A percentile compares a stretch with the other conserved stretches of the same genome.
Evolutionary conservation across 2,888 invertebrate genomes (phyloP).

Genomic region (Drosophila prolongata): DNA sequence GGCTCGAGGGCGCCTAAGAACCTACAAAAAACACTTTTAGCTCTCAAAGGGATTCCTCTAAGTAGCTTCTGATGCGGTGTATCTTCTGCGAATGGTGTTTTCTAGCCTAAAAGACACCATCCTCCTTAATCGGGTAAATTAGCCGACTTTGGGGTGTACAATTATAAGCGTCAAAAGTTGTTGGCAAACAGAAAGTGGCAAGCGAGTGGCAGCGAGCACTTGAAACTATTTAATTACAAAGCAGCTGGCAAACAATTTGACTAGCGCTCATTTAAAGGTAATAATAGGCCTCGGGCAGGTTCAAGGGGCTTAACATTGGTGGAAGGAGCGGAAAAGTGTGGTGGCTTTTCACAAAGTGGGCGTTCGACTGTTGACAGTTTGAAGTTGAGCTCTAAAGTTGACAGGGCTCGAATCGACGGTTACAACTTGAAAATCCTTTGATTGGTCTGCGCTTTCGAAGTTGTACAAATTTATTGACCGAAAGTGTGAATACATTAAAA

Average conservation of each 20-base stretch:
- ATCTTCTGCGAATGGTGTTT: constrained; percentile 16
- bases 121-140: constrained; percentile 29
- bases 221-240: constrained; percentile 77
- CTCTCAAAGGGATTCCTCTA: neutral
- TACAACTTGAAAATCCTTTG: constrained; percentile 46
- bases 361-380: constrained; percentile 45
- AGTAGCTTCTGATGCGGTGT: constrained; percentile 2
- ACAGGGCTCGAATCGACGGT: constrained; percentile 46
- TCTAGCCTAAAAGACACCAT: constrained; percentile 9
- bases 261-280: constrained; percentile 66
- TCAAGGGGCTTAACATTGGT: constrained; percentile 1
- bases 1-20: constrained; percentile 8
- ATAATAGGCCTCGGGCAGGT: constrained; percentile 39
- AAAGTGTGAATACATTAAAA: constrained; percentile 5
- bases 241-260: constrained; percentile 72
- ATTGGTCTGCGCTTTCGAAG: constrained; percentile 5
- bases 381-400: constrained; percentile 20
- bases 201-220: constrained; percentile 58
- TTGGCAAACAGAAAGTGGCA: constrained; percentile 69
- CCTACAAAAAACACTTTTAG: constrained; percentile 4
- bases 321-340: constrained; percentile 1
- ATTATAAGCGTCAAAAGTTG: constrained; percentile 74
- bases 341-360: constrained; percentile 7
- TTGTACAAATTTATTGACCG: constrained; percentile 1
- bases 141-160: constrained; percentile 34